These are phyloP conservation scores for Mycteria americana DNA, from an alignment of 2,797 vertebrate species.

Conservation along the genomic window DNA sequence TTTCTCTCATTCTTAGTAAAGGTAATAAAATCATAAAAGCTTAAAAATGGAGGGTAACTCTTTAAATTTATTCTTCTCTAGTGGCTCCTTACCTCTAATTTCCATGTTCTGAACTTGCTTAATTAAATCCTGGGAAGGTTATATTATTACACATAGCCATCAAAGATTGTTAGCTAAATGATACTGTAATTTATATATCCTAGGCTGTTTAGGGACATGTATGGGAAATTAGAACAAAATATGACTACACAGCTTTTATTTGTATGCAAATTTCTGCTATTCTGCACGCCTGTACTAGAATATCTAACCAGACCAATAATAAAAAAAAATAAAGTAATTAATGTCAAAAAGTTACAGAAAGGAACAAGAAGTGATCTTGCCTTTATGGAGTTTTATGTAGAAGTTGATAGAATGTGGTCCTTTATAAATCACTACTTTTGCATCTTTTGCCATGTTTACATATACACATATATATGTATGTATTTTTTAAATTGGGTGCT, in stretches of 20 bases:
- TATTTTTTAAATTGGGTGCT: not conserved
- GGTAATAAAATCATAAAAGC: constrained; percentile 16
- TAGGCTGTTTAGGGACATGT: not conserved
- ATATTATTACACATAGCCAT: not conserved
- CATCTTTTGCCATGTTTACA: not conserved
- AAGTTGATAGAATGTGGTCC: not conserved
- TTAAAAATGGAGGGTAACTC: constrained; percentile 2
- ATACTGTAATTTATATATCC: constrained; percentile 22
- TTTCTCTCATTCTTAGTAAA: not conserved
- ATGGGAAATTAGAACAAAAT: constrained; percentile 18
- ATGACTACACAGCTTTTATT: not conserved
- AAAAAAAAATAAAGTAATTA: not conserved
- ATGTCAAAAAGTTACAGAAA: not conserved
- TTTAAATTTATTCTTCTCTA: constrained; percentile 41
- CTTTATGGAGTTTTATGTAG: not conserved
- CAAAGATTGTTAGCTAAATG: constrained; percentile 33
- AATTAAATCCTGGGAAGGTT: constrained; percentile 46
- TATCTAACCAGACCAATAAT: not conserved
- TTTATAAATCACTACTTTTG: not conserved
- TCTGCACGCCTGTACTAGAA: not conserved
- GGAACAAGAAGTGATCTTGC: not conserved
- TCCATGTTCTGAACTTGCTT: constrained; percentile 21
- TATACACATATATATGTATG: rapidly evolving
- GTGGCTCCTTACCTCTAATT: constrained; percentile 48
- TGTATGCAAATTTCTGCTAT: not conserved